Conservation (phyloP, 2,797 vertebrate species). For the Balearica regulorum region DNA sequence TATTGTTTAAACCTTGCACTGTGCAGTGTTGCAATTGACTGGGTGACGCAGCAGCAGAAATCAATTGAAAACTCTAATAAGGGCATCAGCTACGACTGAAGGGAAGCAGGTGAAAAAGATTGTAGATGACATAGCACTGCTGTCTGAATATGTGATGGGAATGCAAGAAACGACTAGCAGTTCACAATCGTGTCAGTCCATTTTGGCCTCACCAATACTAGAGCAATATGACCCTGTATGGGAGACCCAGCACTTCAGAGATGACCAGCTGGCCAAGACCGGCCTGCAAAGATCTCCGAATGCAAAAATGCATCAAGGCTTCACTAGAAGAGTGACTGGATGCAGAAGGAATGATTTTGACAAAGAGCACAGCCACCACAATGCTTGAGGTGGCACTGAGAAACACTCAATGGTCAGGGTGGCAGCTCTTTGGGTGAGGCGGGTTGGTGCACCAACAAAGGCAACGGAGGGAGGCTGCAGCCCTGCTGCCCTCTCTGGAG, state of each 20-base stretch:
- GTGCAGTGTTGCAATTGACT: neutral
- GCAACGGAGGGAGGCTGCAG: rapidly evolving
- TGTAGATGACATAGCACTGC: neutral
- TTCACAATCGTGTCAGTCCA: neutral
- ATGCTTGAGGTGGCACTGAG: neutral
- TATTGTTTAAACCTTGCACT: neutral
- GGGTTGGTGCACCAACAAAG: neutral
- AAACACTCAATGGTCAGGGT: neutral
- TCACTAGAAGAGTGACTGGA: neutral
- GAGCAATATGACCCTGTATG: neutral
- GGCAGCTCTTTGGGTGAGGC: neutral
- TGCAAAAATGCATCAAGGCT: neutral
- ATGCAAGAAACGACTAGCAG: neutral
- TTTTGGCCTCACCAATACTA: neutral
- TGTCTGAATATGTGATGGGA: neutral
- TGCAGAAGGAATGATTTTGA: neutral
- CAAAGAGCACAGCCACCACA: neutral
- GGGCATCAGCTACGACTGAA: neutral
- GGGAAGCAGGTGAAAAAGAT: neutral
- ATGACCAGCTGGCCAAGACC: neutral
- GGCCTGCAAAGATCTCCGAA: neutral
- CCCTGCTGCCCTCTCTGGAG: neutral
- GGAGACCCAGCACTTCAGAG: neutral
- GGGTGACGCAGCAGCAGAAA: constrained; percentile 32
- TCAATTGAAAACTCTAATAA: constrained; percentile 36